Percentiles rank a stretch among this genome's conserved stretches.
These are phyloP conservation scores for Triplophysa bombifrons DNA, from an alignment of 2,797 vertebrate species.

Conservation along the genomic window DNA sequence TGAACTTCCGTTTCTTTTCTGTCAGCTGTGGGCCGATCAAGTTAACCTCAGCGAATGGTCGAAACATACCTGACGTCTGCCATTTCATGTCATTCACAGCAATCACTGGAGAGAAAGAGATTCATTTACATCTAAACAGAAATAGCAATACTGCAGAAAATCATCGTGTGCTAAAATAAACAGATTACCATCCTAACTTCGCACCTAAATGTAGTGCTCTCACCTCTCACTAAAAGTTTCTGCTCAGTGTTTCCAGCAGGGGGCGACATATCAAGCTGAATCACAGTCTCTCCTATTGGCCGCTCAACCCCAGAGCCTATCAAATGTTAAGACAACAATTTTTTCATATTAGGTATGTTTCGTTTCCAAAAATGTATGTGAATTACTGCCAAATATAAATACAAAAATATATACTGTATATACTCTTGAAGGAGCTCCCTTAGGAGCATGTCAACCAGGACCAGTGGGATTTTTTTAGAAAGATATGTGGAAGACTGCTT, in stretches of 20 bases:
- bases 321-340: conserved; percentile 12
- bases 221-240: conserved; percentile 91
- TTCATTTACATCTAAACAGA: background rate
- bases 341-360: background rate
- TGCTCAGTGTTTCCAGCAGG: conserved; percentile 86
- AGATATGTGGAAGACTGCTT: too few species aligned
- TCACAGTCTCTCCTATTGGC: conserved; percentile 89
- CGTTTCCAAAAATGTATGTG: too few species aligned
- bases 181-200: background rate
- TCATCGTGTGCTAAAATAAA: background rate
- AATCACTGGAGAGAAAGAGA: conserved; percentile 78
- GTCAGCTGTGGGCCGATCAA: conserved; percentile 90
- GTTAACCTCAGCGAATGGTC: conserved; percentile 92
- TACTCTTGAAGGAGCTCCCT: too few species aligned
- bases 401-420: too few species aligned
- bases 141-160: background rate
- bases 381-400: too few species aligned
- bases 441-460: too few species aligned
- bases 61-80: conserved; percentile 96
- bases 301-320: conserved; percentile 90
- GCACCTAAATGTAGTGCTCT: conserved; percentile 10
- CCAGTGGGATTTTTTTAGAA: too few species aligned
- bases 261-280: conserved; percentile 92
- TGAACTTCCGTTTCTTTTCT: conserved; percentile 95
- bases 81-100: conserved; percentile 96